phyloP scores from a whole-genome alignment of 2,888 invertebrate genomes.

The Proisotoma minuta region DNA sequence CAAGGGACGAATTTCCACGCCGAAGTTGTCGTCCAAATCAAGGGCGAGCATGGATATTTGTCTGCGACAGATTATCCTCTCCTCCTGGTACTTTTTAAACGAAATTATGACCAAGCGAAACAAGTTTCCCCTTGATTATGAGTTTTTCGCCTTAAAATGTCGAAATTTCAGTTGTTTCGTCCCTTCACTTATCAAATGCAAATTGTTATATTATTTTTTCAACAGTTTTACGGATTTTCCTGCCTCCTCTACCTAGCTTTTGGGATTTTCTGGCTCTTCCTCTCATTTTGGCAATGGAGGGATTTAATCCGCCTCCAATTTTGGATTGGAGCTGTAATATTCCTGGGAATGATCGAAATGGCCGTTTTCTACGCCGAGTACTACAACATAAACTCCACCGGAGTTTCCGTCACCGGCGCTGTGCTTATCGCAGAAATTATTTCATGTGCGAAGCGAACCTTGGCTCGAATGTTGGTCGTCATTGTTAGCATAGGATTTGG shows the following conservation, averaged over 20 bases:
- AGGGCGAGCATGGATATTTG: constrained; percentile 72
- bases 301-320: constrained; percentile 88
- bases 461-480: constrained; percentile 88
- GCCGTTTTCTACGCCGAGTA: constrained; percentile 82
- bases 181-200: not conserved
- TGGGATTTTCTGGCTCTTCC: constrained; percentile 74
- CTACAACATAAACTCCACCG: constrained; percentile 68
- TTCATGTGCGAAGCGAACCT: constrained; percentile 82
- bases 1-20: constrained; percentile 55
- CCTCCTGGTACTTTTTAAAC: constrained; percentile 60
- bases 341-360: constrained; percentile 79
- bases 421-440: constrained; percentile 79
- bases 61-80: constrained; percentile 87
- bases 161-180: too few species aligned
- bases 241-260: constrained; percentile 79
- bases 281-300: constrained; percentile 82
- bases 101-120: too few species aligned
- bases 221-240: constrained; percentile 83
- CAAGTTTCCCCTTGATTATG: too few species aligned
- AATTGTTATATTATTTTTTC: constrained; percentile 3
- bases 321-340: constrained; percentile 89
- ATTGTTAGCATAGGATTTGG: constrained; percentile 93
- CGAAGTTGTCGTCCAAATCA: constrained; percentile 66
- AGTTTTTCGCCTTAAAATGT: too few species aligned
- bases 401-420: constrained; percentile 62